Evolutionary conservation across 2,888 invertebrate genomes (phyloP).

Genomic region (Achlya flavicornis): DNA sequence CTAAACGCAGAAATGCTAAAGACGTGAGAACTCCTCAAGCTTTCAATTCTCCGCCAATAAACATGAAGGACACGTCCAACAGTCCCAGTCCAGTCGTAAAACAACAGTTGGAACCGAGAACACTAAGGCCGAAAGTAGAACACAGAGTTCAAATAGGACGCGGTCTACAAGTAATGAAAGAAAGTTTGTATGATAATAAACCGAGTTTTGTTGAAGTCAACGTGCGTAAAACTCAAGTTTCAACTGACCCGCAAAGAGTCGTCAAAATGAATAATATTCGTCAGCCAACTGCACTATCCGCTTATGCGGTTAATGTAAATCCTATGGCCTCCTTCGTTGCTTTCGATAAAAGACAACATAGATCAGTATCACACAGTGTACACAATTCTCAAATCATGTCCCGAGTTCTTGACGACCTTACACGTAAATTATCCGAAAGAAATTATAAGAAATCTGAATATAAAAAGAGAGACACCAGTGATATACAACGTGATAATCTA

Average conservation of each 20-base stretch:
- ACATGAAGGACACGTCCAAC: background rate
- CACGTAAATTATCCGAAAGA: constrained; percentile 33
- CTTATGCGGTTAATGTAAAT: constrained; percentile 28
- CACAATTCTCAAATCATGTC: constrained; percentile 12
- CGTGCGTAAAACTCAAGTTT: constrained; percentile 40
- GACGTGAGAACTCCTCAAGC: background rate
- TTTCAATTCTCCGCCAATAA: background rate
- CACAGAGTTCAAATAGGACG: constrained; percentile 5
- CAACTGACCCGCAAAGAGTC: constrained; percentile 41
- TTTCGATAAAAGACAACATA: constrained; percentile 25
- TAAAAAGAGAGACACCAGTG: constrained; percentile 36
- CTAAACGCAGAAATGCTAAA: background rate
- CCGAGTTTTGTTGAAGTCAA: constrained; percentile 43
- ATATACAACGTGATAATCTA: constrained; percentile 16
- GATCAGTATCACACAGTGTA: background rate
- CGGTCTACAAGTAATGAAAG: constrained; percentile 11
- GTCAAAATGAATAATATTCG: constrained; percentile 40
- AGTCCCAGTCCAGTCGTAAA: background rate
- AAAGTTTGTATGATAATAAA: constrained; percentile 30
- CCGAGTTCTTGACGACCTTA: constrained; percentile 33
- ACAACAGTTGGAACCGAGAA: background rate
- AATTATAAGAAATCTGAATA: constrained; percentile 38
- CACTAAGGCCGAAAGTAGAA: background rate
- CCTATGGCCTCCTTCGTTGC: constrained; percentile 25
- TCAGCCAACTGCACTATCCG: constrained; percentile 27